Base-by-base conservation (phyloP, 2,113 vertebrate species). In the Callipepla squamata region DNA sequence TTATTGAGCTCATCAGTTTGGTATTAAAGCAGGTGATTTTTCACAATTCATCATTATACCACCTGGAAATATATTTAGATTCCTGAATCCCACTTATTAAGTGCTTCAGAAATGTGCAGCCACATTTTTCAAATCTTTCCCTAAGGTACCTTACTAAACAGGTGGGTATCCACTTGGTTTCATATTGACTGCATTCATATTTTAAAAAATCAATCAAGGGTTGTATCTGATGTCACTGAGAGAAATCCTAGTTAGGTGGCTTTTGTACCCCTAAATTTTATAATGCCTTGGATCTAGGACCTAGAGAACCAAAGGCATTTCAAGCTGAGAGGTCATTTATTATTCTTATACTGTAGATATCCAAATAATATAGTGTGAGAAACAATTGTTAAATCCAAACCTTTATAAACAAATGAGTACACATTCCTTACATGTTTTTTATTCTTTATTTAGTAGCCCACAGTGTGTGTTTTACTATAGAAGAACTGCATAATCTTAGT, bases 151-250 rank as follows among this genome's bases (percentile, higher is more conserved):
- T 72, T 8, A 7, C 59, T 68, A 73, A 92, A 30, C 7, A 85
- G 16, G 18, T 7, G 25, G 7, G 2, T 6, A 30, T 36, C 5
- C 66, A 28, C 8, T 47, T 34, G 5, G 25, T 14, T 62, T 40
- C 42, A 4, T 0, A 9, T 1, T 63, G 8, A 21, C 44, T 68
- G 50, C 0, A 23, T 36, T 58, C 2, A 5, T 40, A 9, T 32
- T 68, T 61, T 40, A 85, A 92, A 6, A 55, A 90, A 75, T 55
- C 23, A 10, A 13, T 66, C 16, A 28, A 15, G 22, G 13, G 8
- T 48, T 89, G 23, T 50, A 73, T 59, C 15, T 62, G 25, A 44
- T 25, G 6, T 34, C 32, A 53, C 55, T 53, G 45, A 80, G 47
- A 88, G 42, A 58, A 51, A 22, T 14, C 86, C 9, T 22, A 44